These are phyloP conservation scores for Drosophila subquinaria DNA, from an alignment of 2,888 invertebrate species.

Conservation along the genomic window DNA sequence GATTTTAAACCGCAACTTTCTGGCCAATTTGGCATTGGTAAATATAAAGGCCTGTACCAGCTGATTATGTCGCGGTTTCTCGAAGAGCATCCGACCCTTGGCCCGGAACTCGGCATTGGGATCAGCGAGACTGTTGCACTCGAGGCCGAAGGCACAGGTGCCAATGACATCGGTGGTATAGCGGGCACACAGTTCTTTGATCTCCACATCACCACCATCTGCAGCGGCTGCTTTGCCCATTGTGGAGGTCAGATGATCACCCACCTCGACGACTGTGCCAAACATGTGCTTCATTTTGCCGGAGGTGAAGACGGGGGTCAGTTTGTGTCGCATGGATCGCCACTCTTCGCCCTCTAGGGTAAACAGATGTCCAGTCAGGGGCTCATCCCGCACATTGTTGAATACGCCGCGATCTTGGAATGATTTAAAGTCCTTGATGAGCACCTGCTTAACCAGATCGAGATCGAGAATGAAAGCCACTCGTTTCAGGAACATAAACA, in stretches of 20 bases:
- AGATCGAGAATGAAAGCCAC: conserved; percentile 70
- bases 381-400: conserved; percentile 80
- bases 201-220: conserved; percentile 80
- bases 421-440: conserved; percentile 83
- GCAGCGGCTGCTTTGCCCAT: conserved; percentile 25
- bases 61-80: conserved; percentile 52
- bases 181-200: conserved; percentile 85
- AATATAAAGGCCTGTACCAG: conserved; percentile 62
- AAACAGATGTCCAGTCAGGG: conserved; percentile 82
- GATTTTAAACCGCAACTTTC: conserved; percentile 60
- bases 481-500: conserved; percentile 68
- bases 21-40: conserved; percentile 62
- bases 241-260: conserved; percentile 29
- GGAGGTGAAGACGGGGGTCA: conserved; percentile 86
- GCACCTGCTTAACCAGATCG: conserved; percentile 80
- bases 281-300: conserved; percentile 86
- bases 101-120: conserved; percentile 82
- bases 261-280: conserved; percentile 51
- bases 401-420: conserved; percentile 83
- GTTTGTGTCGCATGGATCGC: conserved; percentile 85
- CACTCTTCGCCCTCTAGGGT: conserved; percentile 85
- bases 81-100: conserved; percentile 69
- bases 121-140: conserved; percentile 85
- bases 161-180: conserved; percentile 87
- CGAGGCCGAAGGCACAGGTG: conserved; percentile 86